These are phyloP conservation scores for Nipponacmea schrenckii DNA, from an alignment of 2,888 invertebrate genomes.

Conservation along the genomic window DNA sequence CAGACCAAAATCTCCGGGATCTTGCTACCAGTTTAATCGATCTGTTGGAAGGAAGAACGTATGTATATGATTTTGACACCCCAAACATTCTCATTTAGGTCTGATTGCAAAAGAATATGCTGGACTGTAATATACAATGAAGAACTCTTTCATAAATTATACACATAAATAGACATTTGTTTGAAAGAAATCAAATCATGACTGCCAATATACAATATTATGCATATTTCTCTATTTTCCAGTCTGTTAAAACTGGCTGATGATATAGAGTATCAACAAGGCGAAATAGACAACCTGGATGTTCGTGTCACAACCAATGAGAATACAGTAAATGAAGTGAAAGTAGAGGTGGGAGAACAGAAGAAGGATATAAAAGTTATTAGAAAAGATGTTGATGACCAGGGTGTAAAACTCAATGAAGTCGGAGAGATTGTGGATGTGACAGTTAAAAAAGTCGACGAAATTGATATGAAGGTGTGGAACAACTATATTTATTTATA, in stretches of 20 bases:
- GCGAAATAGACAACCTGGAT: slow-evolving; percentile 46
- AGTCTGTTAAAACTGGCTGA: slow-evolving; percentile 49
- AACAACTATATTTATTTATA: background rate
- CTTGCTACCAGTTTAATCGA: background rate
- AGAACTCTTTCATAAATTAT: no score
- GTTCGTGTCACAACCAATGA: slow-evolving; percentile 34
- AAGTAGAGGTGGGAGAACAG: background rate
- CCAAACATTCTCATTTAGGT: no score
- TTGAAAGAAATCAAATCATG: no score
- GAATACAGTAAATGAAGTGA: background rate
- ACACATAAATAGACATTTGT: no score
- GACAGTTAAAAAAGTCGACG: slow-evolving; percentile 52
- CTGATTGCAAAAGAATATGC: no score
- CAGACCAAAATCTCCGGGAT: background rate
- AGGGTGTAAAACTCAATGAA: slow-evolving; percentile 44
- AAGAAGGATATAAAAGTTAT: slow-evolving; percentile 41
- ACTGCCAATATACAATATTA: no score
- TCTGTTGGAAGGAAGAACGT: background rate
- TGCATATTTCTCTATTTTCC: slow-evolving; percentile 7
- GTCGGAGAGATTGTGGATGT: slow-evolving; percentile 47
- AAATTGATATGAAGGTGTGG: slow-evolving; percentile 59
- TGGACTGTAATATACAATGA: no score
- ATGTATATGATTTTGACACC: background rate
- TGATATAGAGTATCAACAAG: slow-evolving; percentile 46
- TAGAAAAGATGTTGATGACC: slow-evolving; percentile 44